Evolutionary conservation across 2,113 vertebrate genomes (phyloP).

Genomic region (Petrocephalus zakoni): DNA sequence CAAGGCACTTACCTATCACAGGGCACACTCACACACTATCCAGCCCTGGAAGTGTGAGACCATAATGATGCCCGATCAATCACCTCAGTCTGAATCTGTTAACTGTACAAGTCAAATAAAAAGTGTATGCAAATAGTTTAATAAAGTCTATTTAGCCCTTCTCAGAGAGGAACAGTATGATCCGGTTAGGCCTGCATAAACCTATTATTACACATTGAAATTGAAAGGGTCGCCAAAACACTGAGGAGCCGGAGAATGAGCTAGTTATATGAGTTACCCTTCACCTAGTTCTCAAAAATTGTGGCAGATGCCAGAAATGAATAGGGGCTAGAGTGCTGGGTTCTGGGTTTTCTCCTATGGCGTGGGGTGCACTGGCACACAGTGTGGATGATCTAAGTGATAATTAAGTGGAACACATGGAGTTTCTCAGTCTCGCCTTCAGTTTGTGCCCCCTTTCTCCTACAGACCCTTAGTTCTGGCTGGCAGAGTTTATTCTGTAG

Average conservation of each 20-base stretch:
- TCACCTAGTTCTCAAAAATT: neutral
- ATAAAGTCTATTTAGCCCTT: neutral
- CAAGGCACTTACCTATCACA: too few species aligned
- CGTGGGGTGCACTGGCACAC: neutral
- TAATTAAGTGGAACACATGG: slow-evolving; percentile 4
- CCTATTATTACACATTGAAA: neutral
- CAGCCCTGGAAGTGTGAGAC: neutral
- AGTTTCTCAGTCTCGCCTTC: neutral
- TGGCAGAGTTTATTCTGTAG: neutral
- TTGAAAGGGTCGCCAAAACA: neutral
- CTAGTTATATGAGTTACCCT: neutral
- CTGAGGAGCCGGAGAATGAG: neutral
- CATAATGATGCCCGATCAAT: neutral
- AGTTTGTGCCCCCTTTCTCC: neutral
- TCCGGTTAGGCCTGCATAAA: neutral
- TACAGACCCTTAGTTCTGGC: neutral
- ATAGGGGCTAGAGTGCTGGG: neutral
- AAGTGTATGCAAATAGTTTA: neutral
- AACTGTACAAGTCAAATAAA: neutral
- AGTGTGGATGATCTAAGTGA: slow-evolving; percentile 11
- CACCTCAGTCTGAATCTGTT: neutral
- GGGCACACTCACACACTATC: too few species aligned
- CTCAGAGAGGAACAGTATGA: neutral
- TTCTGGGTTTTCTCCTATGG: neutral
- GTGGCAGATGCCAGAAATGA: neutral